These are phyloP conservation scores for Caenorhabditis macrosperma DNA, from an alignment of 2,888 invertebrate species.

Conservation along the genomic window DNA sequence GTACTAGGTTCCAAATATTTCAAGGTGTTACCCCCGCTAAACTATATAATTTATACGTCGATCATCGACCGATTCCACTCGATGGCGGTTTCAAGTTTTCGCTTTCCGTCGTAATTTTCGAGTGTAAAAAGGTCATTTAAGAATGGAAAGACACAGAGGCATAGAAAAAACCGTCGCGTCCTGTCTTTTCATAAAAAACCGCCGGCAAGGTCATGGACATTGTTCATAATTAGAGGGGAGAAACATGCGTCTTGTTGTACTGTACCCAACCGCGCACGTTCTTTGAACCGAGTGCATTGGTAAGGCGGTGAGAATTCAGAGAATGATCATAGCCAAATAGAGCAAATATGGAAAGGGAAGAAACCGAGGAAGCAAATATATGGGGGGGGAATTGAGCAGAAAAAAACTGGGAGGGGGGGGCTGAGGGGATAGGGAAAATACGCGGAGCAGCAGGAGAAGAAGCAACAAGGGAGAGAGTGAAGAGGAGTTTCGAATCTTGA, in stretches of 20 bases:
- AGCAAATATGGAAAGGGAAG: neutral
- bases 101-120: slow-evolving; percentile 39
- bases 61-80: slow-evolving; percentile 16
- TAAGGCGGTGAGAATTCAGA: slow-evolving; percentile 23
- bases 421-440: slow-evolving; percentile 20
- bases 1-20: slow-evolving; percentile 14
- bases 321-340: slow-evolving; percentile 34
- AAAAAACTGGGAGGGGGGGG: slow-evolving; percentile 17
- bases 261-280: slow-evolving; percentile 8
- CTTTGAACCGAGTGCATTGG: slow-evolving; percentile 31
- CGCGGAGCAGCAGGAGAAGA: slow-evolving; percentile 2
- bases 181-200: slow-evolving; percentile 7
- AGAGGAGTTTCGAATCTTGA: slow-evolving; percentile 53
- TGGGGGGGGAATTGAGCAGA: neutral
- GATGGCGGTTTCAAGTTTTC: slow-evolving; percentile 49
- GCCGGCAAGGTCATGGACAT: slow-evolving; percentile 35
- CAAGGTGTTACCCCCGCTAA: slow-evolving; percentile 6
- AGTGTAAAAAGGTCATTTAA: slow-evolving; percentile 52
- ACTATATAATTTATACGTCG: slow-evolving; percentile 32
- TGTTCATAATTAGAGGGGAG: slow-evolving; percentile 42
- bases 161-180: slow-evolving; percentile 12
- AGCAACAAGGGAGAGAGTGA: slow-evolving; percentile 6
- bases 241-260: slow-evolving; percentile 2
- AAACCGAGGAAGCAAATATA: neutral
- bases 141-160: neutral